Conservation (phyloP, 1,140 invertebrate species). For the Lithobius niger region DNA sequence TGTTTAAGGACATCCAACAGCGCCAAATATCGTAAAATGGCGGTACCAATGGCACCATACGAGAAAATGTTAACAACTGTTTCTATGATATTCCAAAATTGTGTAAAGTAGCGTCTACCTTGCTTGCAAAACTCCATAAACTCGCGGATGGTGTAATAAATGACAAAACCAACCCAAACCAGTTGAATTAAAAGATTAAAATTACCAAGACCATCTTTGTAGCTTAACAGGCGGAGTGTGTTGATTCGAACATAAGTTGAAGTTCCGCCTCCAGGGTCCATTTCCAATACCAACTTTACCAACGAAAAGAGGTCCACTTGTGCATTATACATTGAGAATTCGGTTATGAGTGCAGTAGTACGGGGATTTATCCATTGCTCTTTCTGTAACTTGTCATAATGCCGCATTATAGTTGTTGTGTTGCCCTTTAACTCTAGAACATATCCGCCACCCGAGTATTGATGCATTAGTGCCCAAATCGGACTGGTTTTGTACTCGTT, state of each 20-base stretch:
- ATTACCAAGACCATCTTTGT: conserved; percentile 26
- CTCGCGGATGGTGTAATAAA: conserved; percentile 38
- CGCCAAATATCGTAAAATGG: no score
- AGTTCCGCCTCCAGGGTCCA: conserved; percentile 37
- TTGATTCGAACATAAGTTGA: conserved; percentile 38
- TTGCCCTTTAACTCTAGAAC: conserved; percentile 34
- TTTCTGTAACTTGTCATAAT: conserved; percentile 29
- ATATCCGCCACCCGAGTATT: conserved; percentile 45
- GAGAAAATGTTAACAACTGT: no score
- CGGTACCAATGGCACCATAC: no score
- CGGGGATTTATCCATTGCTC: conserved; percentile 40
- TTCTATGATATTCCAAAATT: no score
- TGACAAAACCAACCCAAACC: conserved; percentile 31
- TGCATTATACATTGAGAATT: conserved; percentile 44
- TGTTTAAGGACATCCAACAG: no score
- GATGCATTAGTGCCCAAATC: no score
- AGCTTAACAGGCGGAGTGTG: conserved; percentile 29
- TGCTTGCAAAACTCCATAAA: conserved; percentile 21
- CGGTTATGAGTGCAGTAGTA: conserved; percentile 41
- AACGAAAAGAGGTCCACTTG: conserved; percentile 40
- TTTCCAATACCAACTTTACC: conserved; percentile 37
- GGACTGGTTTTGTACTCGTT: no score
- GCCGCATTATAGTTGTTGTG: conserved; percentile 23
- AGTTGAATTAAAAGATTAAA: conserved; percentile 31
- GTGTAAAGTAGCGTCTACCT: conserved; percentile 26